Conservation (phyloP, 2,888 invertebrate species). For the Sicus ferrugineus region DNA sequence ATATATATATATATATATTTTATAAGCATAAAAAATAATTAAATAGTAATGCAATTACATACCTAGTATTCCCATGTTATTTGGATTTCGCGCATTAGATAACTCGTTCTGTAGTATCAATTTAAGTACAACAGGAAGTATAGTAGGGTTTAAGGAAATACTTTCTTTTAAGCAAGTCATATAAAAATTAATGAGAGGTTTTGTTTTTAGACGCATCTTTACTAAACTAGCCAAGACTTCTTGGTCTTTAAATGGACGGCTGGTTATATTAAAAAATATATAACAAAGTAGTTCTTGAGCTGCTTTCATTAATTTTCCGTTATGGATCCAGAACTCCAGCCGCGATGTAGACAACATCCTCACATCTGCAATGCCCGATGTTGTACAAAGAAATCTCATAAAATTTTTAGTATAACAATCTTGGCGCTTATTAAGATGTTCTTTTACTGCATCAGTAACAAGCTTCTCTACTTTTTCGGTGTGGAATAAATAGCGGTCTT, state of each 20-base stretch:
- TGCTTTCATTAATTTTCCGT: constrained; percentile 90
- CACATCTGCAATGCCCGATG: constrained; percentile 86
- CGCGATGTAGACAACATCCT: constrained; percentile 65
- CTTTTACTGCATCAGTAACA: constrained; percentile 86
- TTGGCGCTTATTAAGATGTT: constrained; percentile 84
- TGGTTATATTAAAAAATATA: constrained; percentile 88
- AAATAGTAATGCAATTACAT: constrained; percentile 33
- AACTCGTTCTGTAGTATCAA: constrained; percentile 95
- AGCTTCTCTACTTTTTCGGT: constrained; percentile 71
- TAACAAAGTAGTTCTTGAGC: constrained; percentile 92
- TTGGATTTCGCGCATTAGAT: constrained; percentile 89
- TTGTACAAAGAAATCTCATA: constrained; percentile 81
- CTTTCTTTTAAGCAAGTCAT: constrained; percentile 90
- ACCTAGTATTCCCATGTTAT: constrained; percentile 89
- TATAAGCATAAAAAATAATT: too few species aligned
- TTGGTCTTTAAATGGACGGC: constrained; percentile 72
- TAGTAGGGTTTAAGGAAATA: constrained; percentile 83
- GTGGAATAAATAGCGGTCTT: constrained; percentile 67
- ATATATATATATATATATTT: too few species aligned
- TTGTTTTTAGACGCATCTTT: constrained; percentile 92
- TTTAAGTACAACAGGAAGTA: constrained; percentile 84
- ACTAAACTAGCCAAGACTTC: constrained; percentile 84
- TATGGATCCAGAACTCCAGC: constrained; percentile 93
- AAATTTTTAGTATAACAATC: constrained; percentile 90
- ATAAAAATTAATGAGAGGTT: constrained; percentile 88